phyloP scores from a whole-genome alignment of 1,140 invertebrate species.

The Lamellibrachia luymesi region DNA sequence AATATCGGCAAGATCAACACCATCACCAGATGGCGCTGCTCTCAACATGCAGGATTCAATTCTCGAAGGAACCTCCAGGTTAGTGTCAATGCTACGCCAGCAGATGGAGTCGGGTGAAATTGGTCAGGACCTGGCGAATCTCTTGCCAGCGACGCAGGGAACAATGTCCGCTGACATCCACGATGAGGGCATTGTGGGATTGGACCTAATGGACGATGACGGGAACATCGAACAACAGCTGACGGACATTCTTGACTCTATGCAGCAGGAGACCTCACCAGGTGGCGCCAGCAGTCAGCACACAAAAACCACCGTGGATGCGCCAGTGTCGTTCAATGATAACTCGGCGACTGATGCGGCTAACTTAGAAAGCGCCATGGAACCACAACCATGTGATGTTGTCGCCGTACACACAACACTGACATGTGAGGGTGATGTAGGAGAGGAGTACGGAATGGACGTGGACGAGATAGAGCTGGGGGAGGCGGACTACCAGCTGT shows the following conservation, averaged over 20 bases:
- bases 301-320: background rate
- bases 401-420: background rate
- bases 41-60: background rate
- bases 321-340: background rate
- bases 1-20: background rate
- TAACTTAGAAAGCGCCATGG: background rate
- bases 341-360: background rate
- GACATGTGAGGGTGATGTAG: background rate
- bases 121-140: background rate
- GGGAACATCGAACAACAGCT: background rate
- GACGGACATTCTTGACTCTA: background rate
- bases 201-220: background rate
- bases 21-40: background rate
- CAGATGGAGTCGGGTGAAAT: background rate
- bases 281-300: background rate
- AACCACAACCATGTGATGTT: background rate
- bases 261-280: background rate
- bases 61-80: background rate
- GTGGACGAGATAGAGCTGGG: conserved; percentile 11
- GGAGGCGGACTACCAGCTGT: conserved; percentile 19
- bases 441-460: background rate
- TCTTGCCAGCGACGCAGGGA: background rate
- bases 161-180: background rate
- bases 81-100: background rate
- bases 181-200: background rate